Percentiles rank a stretch among this genome's conserved stretches.
These are phyloP conservation scores for Synergus japonicus DNA, from an alignment of 2,888 invertebrate species.

Conservation along the genomic window DNA sequence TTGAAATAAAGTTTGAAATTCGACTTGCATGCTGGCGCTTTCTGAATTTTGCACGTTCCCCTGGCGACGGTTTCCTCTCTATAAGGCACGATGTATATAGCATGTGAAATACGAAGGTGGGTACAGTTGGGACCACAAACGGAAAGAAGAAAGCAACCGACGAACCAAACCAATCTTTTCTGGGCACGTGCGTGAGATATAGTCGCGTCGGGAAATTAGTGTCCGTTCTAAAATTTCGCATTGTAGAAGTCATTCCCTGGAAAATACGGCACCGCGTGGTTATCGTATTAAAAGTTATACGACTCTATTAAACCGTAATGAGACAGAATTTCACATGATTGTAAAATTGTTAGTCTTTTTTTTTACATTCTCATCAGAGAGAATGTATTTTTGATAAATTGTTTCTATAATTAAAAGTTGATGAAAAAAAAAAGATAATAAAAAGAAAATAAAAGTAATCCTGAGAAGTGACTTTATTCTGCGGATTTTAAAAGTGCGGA, in stretches of 20 bases:
- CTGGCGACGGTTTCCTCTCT: slow-evolving; percentile 62
- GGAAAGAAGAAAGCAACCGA: slow-evolving; percentile 48
- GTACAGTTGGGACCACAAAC: slow-evolving; percentile 48
- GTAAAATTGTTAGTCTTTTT: neutral
- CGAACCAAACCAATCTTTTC: slow-evolving; percentile 70
- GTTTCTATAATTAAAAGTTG: neutral
- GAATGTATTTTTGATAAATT: neutral
- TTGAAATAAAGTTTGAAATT: slow-evolving; percentile 37
- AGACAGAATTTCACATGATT: neutral
- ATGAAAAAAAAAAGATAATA: no score
- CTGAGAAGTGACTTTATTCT: neutral
- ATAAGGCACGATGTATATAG: slow-evolving; percentile 3
- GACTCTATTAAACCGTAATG: neutral
- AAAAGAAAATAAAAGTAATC: neutral
- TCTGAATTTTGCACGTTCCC: slow-evolving; percentile 64
- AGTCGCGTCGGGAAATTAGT: slow-evolving; percentile 73
- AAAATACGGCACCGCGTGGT: neutral
- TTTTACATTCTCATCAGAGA: no score
- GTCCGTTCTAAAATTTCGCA: slow-evolving; percentile 69
- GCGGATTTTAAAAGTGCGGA: neutral
- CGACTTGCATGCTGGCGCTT: slow-evolving; percentile 45
- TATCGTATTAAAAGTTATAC: neutral
- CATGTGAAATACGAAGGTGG: slow-evolving; percentile 39
- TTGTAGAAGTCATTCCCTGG: neutral
- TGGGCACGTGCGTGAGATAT: slow-evolving; percentile 74